Base-by-base conservation (phyloP, 2,113 vertebrate genomes). In the Solea senegalensis region DNA sequence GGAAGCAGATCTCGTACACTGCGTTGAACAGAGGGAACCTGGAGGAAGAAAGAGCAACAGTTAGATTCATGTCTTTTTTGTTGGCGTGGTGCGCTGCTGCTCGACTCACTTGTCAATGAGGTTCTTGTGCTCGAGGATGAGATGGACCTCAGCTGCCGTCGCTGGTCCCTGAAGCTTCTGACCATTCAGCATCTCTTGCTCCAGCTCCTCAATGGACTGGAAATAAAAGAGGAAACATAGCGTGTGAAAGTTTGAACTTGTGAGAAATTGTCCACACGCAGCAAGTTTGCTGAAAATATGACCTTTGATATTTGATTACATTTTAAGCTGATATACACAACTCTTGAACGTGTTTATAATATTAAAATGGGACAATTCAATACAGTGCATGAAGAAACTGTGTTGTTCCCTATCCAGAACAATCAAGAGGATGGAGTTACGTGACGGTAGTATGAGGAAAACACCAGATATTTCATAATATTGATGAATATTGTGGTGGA, bases 151-250 rank as follows among this genome's bases (percentile, higher is more conserved):
- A 8, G 94, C 94, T 21, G 98, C 94, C 0, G 98, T 99, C 8
- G 91, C 95, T 44, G 98, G 97, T 79, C 98, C 98, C 91, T 99
- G 98, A 54, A 99, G 94, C 90, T 98, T 99, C 94, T 99, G 97
- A 67, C 98, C 97, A 0, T 98, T 97, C 82, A 99, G 88, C 96
- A 99, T 94, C 86, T 99, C 97, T 77, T 95, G 95, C 89, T 99
- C 97, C 88, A 99, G 90, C 76, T 97, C 94, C 83, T 97, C 96
- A 0, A 99, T 95, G 69, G 97, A 92, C 98, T 99, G 92, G 34
- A 52, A 58, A 64, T 10, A 15, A 69, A 16, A 78, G 34, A 76
- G 2, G 44, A 44, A 61, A 65, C 57, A 52, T 8, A 9, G 51
- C 16, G 49, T 1, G 8, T 7, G 28, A 1, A 54, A 16, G 1